These are phyloP conservation scores for Metalampra italica DNA, from an alignment of 2,888 invertebrate species.

Conservation along the genomic window DNA sequence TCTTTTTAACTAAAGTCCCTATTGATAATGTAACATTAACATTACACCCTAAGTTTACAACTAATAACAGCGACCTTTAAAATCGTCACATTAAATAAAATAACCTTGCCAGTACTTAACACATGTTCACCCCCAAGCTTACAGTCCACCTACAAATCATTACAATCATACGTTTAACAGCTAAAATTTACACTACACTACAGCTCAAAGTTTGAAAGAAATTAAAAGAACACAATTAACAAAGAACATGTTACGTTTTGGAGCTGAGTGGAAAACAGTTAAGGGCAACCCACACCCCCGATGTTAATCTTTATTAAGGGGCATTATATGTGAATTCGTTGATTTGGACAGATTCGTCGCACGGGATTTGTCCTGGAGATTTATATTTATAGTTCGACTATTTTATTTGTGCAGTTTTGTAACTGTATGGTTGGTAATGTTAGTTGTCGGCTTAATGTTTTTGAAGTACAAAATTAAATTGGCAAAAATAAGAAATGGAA, in stretches of 20 bases:
- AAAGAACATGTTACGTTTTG: not conserved
- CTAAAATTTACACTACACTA: conserved; percentile 29
- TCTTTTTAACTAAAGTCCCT: no score
- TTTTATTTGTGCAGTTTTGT: conserved; percentile 16
- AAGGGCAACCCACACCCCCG: conserved; percentile 41
- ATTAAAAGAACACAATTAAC: not conserved
- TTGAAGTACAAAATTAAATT: no score
- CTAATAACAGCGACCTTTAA: conserved; percentile 20
- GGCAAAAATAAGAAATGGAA: no score
- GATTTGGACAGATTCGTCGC: conserved; percentile 54
- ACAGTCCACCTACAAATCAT: conserved; percentile 35
- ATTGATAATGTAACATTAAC: not conserved
- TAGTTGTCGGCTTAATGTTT: not conserved
- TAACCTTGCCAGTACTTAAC: conserved; percentile 31
- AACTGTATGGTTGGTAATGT: not conserved
- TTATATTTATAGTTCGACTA: conserved; percentile 31
- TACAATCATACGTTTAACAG: conserved; percentile 29
- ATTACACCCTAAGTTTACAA: conserved; percentile 21
- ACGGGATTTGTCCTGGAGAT: conserved; percentile 39
- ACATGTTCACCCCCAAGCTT: conserved; percentile 22
- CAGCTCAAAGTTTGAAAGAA: conserved; percentile 5
- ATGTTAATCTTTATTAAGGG: conserved; percentile 69
- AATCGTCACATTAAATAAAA: conserved; percentile 27
- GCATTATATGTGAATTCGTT: conserved; percentile 56
- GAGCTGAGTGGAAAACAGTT: not conserved